phyloP scores from a whole-genome alignment of 2,888 invertebrate genomes.

The Hartigia nigra region DNA sequence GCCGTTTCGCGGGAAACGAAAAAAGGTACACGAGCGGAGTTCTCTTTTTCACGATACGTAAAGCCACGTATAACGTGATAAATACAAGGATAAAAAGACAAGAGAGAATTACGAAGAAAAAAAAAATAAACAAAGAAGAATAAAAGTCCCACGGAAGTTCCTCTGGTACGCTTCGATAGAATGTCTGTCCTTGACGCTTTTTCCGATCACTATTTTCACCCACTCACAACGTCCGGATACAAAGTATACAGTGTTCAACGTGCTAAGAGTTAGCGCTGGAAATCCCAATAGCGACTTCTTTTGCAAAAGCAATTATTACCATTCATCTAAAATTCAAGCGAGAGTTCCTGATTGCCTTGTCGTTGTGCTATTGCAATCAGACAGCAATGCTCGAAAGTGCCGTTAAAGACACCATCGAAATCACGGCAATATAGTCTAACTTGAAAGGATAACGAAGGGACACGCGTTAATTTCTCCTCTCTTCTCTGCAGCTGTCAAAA shows the following conservation, averaged over 20 bases:
- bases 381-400: neutral
- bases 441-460: neutral
- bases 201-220: constrained; percentile 4
- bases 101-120: neutral
- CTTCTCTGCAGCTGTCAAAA: constrained; percentile 3
- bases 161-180: neutral
- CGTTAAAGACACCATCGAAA: neutral
- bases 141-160: neutral
- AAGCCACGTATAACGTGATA: neutral
- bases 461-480: neutral
- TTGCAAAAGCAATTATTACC: neutral
- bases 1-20: neutral
- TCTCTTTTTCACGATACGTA: neutral
- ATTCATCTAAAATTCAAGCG: neutral
- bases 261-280: neutral
- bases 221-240: neutral
- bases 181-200: constrained; percentile 6
- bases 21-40: neutral
- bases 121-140: neutral
- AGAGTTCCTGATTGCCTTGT: neutral
- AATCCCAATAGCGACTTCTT: neutral
- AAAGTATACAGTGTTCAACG: neutral
- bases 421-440: neutral
- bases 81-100: neutral
- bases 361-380: neutral